Base-by-base conservation (phyloP, 2,797 vertebrate genomes). In the Peromyscus aztecus region DNA sequence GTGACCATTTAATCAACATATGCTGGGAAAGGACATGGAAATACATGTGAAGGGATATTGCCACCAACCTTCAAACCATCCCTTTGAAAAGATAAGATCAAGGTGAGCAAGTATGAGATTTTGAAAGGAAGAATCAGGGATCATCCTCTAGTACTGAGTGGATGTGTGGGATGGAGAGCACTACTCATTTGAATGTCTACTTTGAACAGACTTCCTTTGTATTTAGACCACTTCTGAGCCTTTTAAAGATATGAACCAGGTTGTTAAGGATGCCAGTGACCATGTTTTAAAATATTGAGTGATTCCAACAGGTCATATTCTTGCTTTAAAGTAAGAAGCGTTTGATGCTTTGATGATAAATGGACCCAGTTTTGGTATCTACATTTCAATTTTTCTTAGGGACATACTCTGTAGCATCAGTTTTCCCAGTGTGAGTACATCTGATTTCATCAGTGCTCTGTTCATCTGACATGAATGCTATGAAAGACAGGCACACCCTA, bases 121-220 rank as follows among this genome's bases (percentile, higher is more conserved):
- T 87, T 97, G 94, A 97, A 97, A 95, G 98, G 88, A 96, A 81
- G 97, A 96, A 94, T 97, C 95, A 98, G 52, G 97, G 91, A 76
- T 61, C 97, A 85, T 91, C 69, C 91, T 93, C 61, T 95, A 96
- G n/a, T 97, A 98, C 97, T 95, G 91, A 55, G 46, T 52, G 5
- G 89, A 88, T 81, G 95, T 65, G 8, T 87, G 71, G 94, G 96
- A 95, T 96, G 94, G 88, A 8, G 34, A 97, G 69, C 75, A 88
- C 92, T 95, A 73, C 75, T 94, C 91, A 89, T 95, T 97, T 90
- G 89, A 78, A 96, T 92, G 88, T 87, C 89, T 17, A 10, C 92
- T 96, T 97, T 90, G 88, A 92, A 71, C 27, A 95, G 93, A 92
- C 84, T 94, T 89, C 97, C 80, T 97, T 75, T 12, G 82, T 91